A percentile compares a stretch with the other conserved stretches of the same genome.
Evolutionary conservation across 1,140 invertebrate species (phyloP).

Genomic region (Drosophila tsacasi): DNA sequence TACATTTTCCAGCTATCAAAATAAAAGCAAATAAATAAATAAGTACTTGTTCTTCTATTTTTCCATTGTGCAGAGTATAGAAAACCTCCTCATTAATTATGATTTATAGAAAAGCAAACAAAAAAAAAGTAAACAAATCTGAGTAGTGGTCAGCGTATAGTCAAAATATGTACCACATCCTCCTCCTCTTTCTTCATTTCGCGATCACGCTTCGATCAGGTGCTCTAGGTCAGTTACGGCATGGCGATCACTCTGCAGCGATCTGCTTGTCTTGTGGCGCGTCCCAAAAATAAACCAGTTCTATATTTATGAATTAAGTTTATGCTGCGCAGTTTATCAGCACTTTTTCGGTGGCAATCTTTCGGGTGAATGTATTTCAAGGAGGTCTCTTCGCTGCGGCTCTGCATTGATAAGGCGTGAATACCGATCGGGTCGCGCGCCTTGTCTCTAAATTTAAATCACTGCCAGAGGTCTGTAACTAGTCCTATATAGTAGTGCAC

Average conservation of each 20-base stretch:
- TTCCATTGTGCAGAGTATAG: not conserved
- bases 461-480: slow-evolving; percentile 40
- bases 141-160: slow-evolving; percentile 18
- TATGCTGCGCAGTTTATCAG: slow-evolving; percentile 79
- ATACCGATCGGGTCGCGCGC: slow-evolving; percentile 55
- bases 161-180: slow-evolving; percentile 6
- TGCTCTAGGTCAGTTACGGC: slow-evolving; percentile 81
- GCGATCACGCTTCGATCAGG: slow-evolving; percentile 73
- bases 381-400: slow-evolving; percentile 1
- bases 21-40: not conserved
- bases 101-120: slow-evolving; percentile 16
- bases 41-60: not conserved
- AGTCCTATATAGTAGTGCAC: slow-evolving; percentile 1
- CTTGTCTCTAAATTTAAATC: slow-evolving; percentile 66
- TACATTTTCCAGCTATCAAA: not conserved
- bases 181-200: slow-evolving; percentile 26
- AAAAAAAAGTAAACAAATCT: slow-evolving; percentile 34
- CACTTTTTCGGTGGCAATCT: slow-evolving; percentile 15
- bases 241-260: slow-evolving; percentile 35
- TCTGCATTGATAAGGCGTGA: slow-evolving; percentile 61
- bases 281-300: slow-evolving; percentile 72
- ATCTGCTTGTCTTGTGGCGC: slow-evolving; percentile 21
- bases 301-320: slow-evolving; percentile 76
- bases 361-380: slow-evolving; percentile 9
- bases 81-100: not conserved